Conservation (phyloP, 2,113 vertebrate genomes). For the Apaloderma vittatum region DNA sequence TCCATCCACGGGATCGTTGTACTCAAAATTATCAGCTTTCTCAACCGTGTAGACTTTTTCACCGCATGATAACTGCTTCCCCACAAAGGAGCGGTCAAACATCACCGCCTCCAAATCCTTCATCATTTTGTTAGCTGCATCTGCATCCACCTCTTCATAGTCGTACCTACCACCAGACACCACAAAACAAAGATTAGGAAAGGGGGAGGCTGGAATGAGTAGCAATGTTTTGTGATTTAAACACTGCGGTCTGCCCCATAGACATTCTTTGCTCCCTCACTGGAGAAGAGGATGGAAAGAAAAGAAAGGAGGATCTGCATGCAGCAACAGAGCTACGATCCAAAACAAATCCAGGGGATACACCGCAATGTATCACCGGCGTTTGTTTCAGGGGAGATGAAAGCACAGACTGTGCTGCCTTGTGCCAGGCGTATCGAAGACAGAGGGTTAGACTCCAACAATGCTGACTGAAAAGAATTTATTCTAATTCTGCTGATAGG, state of each 20-base stretch:
- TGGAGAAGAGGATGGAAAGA: not conserved
- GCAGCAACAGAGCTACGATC: not conserved
- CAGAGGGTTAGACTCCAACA: not conserved
- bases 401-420: not conserved
- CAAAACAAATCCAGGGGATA: not conserved
- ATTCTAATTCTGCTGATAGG: not conserved
- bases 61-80: slow-evolving; percentile 87
- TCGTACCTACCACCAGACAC: slow-evolving; percentile 86
- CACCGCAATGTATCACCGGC: not conserved
- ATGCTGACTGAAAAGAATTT: not conserved
- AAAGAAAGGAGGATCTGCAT: not conserved
- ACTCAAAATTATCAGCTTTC: slow-evolving; percentile 94
- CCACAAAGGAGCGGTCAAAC: slow-evolving; percentile 89
- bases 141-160: slow-evolving; percentile 96
- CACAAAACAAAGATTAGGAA: not conserved
- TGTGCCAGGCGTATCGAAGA: fast-evolving
- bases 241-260: not conserved
- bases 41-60: slow-evolving; percentile 93
- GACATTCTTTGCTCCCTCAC: not conserved
- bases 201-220: not conserved
- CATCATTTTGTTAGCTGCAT: slow-evolving; percentile 94
- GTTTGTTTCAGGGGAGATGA: not conserved
- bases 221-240: not conserved
- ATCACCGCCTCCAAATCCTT: slow-evolving; percentile 89
- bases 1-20: slow-evolving; percentile 94